Base-by-base conservation (phyloP, 2,888 invertebrate genomes). In the Marasmarcha lunaedactyla region DNA sequence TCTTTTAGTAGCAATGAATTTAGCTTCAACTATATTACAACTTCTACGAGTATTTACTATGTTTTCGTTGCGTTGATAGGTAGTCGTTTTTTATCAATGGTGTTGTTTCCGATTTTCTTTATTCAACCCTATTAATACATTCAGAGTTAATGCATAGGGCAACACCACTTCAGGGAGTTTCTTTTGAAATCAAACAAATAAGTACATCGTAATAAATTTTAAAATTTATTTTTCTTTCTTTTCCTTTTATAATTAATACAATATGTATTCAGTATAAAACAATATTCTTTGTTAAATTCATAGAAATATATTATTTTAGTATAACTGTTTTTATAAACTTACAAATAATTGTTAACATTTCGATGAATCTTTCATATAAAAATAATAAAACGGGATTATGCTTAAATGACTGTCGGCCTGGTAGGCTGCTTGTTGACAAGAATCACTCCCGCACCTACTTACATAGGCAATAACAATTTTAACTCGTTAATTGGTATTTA, bases 251-350 rank as follows among this genome's bases (percentile, higher is more conserved):
- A 53, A 12, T 66, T 76, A 59, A 77, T 81, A 81, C 79, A 81
- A 74, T 79, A 81, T 72, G 77, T 73, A 72, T 73, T 71, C 72
- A 71, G 74, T 83, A 83, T 74, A 83, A 83, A 83, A 83, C 79
- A 79, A 81, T 83, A 78, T 76, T 74, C 74, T 81, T 79, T 81
- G 79, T 83, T 81, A 83, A 74, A 78, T 73, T 77, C 63, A 79
- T 83, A 81, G 78, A 81, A 81, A 83, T 83, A 81, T 81, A 83
- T 81, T 81, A 81, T 69, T 70, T 78, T 78, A 78, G 70, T 79
- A 81, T 78, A 79, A 78, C 77, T 76, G 78, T 72, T 71, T 72
- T 73, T 71, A 78, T 77, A 78, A 77, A 78, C 78, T 81, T 83
- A 81, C 73, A 77, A 70, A 76, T 76, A 72, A 83, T 63, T 79